Percentiles rank a stretch among this genome's conserved stretches.
phyloP scores from a whole-genome alignment of 2,888 invertebrate genomes.

The Tuta absoluta region DNA sequence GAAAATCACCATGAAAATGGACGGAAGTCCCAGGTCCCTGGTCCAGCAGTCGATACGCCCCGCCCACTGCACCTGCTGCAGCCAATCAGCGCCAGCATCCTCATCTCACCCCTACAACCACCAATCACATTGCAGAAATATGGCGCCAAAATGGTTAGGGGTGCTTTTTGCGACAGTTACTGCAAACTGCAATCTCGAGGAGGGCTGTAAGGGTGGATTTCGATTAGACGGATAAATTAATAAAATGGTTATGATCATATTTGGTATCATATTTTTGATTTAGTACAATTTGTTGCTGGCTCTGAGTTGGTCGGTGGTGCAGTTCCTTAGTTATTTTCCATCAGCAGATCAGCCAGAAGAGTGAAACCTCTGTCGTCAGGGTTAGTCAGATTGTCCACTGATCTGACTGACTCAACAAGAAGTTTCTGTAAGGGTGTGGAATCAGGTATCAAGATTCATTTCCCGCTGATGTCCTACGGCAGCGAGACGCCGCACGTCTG shows the following conservation, averaged over 20 bases:
- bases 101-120: slow-evolving; percentile 48
- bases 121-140: slow-evolving; percentile 67
- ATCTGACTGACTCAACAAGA: slow-evolving; percentile 31
- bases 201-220: slow-evolving; percentile 38
- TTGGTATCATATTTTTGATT: slow-evolving; percentile 63
- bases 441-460: slow-evolving; percentile 77
- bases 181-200: slow-evolving; percentile 9
- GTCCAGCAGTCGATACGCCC: slow-evolving; percentile 52
- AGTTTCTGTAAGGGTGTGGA: slow-evolving; percentile 44
- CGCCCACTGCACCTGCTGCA: slow-evolving; percentile 65
- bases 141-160: slow-evolving; percentile 58
- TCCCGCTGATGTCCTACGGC: slow-evolving; percentile 81
- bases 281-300: slow-evolving; percentile 56
- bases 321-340: not conserved
- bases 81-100: slow-evolving; percentile 63
- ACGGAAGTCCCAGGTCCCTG: slow-evolving; percentile 15
- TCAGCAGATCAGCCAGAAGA: not conserved
- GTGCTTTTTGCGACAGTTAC: slow-evolving; percentile 34
- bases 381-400: slow-evolving; percentile 3
- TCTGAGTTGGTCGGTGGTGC: slow-evolving; percentile 38
- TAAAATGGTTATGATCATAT: slow-evolving; percentile 54
- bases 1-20: slow-evolving; percentile 15
- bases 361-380: slow-evolving; percentile 25
- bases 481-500: slow-evolving; percentile 80
- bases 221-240: slow-evolving; percentile 47